These are phyloP conservation scores for Lamprotornis superbus DNA, from an alignment of 2,113 vertebrate species.

Conservation along the genomic window DNA sequence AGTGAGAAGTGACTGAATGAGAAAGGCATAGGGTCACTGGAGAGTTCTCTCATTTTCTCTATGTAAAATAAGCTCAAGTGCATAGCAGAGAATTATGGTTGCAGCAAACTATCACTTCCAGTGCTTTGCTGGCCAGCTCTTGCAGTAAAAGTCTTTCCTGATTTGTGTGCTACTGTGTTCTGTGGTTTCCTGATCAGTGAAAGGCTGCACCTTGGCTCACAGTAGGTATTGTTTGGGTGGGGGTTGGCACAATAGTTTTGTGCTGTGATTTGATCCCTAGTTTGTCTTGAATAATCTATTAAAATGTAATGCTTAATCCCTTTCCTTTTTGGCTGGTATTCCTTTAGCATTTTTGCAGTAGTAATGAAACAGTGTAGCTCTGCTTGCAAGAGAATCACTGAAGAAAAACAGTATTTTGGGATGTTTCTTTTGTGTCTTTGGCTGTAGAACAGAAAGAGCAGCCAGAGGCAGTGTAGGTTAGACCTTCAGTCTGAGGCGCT, in stretches of 20 bases:
- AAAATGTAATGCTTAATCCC: not conserved
- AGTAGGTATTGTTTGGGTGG: slow-evolving; percentile 10
- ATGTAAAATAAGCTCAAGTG: not conserved
- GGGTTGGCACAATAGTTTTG: not conserved
- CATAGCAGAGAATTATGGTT: not conserved
- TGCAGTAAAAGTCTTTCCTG: not conserved
- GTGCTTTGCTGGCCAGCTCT: not conserved
- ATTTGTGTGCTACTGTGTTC: not conserved
- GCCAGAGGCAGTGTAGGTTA: not conserved
- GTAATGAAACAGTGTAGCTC: not conserved
- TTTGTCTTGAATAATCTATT: slow-evolving; percentile 1
- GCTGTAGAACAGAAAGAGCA: not conserved
- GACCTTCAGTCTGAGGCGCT: not conserved
- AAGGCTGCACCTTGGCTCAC: not conserved
- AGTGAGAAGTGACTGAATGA: not conserved
- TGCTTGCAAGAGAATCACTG: not conserved
- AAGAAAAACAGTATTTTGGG: not conserved
- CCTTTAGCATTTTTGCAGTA: not conserved
- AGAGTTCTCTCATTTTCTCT: not conserved
- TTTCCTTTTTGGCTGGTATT: not conserved
- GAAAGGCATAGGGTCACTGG: not conserved
- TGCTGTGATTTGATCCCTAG: not conserved
- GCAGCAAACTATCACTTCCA: not conserved
- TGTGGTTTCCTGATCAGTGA: not conserved
- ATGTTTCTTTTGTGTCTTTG: not conserved